Percentiles rank a stretch among this genome's conserved stretches.
These are phyloP conservation scores for Pterobdella sp. DNA, from an alignment of 2,888 invertebrate species.

Conservation along the genomic window DNA sequence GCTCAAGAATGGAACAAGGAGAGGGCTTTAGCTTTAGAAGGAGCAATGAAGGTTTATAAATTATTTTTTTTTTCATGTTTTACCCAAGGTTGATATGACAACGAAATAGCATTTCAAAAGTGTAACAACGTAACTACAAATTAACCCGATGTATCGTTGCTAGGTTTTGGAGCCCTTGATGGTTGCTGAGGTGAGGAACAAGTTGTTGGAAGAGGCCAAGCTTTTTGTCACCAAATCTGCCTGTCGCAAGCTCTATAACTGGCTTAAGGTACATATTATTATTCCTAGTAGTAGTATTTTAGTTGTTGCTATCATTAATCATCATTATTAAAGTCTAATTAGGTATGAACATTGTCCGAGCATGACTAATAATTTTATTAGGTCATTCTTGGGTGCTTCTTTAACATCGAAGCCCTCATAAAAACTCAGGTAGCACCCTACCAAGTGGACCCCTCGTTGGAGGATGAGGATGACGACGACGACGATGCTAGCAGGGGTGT, in stretches of 20 bases:
- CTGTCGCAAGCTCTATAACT: slow-evolving; percentile 76
- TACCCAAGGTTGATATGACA: no score
- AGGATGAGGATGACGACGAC: slow-evolving; percentile 79
- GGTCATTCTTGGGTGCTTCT: no score
- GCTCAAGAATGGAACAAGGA: slow-evolving; percentile 86
- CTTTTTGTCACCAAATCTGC: slow-evolving; percentile 58
- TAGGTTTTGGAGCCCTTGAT: slow-evolving; percentile 78
- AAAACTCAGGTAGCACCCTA: slow-evolving; percentile 64
- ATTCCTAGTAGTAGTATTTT: neutral
- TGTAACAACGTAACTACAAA: neutral
- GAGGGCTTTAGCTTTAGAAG: slow-evolving; percentile 75
- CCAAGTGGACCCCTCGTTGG: slow-evolving; percentile 61
- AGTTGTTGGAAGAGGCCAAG: slow-evolving; percentile 75
- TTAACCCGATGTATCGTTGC: neutral
- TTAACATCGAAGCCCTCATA: no score
- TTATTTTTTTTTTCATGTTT: no score
- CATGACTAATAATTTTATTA: no score
- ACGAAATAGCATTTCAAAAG: no score
- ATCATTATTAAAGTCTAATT: neutral
- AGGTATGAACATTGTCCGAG: neutral
- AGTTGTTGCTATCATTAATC: neutral
- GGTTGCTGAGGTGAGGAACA: slow-evolving; percentile 71
- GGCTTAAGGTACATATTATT: slow-evolving; percentile 60
- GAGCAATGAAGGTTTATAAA: slow-evolving; percentile 77
- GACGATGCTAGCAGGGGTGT: slow-evolving; percentile 69